phyloP scores from a whole-genome alignment of 1,140 invertebrate genomes.

The Asbolus verrucosus region DNA sequence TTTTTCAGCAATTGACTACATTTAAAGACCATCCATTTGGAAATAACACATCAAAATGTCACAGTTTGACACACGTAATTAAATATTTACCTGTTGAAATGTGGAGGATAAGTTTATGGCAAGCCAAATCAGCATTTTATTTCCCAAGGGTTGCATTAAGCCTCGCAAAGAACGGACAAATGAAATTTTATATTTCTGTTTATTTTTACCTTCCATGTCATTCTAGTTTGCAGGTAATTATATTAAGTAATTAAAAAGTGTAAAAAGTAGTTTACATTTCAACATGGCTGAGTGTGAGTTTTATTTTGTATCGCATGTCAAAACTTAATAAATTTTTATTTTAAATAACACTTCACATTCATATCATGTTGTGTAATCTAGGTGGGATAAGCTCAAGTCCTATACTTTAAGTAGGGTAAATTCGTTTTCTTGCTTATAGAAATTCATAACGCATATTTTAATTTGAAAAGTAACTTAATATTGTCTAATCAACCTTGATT shows the following conservation, averaged over 20 bases:
- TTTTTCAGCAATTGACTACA: not conserved
- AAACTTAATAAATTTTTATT: not conserved
- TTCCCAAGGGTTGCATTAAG: constrained; percentile 12
- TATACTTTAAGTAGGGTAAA: too few relatives aligned
- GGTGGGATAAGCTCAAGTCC: too few relatives aligned
- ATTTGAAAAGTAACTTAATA: not conserved
- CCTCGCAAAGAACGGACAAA: constrained; percentile 3
- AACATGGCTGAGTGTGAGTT: not conserved
- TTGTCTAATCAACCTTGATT: not conserved
- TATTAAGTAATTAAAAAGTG: constrained; percentile 35
- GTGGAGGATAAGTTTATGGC: constrained; percentile 8
- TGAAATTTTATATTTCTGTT: constrained; percentile 14
- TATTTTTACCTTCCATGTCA: constrained; percentile 12
- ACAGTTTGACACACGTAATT: not conserved
- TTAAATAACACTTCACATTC: too few relatives aligned
- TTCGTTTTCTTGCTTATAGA: not conserved
- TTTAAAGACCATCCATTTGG: not conserved
- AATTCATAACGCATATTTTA: not conserved
- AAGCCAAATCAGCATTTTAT: constrained; percentile 18
- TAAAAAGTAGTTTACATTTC: constrained; percentile 14
- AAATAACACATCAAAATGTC: not conserved
- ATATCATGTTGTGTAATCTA: too few relatives aligned
- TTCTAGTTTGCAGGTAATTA: not conserved
- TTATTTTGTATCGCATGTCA: not conserved
- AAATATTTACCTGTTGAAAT: constrained; percentile 36